Evolutionary conservation across 2,113 vertebrate genomes (phyloP), one percentile per base, ranked within the genome.

Genomic region (Prionailurus bengalensis): DNA sequence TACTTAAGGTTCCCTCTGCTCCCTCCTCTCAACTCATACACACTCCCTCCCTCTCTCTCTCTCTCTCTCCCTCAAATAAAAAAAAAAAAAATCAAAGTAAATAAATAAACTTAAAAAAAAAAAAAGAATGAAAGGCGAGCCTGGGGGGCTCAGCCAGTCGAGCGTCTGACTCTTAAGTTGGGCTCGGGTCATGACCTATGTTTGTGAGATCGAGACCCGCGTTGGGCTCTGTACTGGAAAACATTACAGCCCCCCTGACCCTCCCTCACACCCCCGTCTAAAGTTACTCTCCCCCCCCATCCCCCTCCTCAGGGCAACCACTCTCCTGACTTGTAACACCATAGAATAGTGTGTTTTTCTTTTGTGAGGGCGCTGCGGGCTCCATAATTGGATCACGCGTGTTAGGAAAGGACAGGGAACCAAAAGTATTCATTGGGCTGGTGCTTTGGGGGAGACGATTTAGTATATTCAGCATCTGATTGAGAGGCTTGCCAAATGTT

Each of bases 311-410:
- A 82, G 48, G 19, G 9, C 19, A 65, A 2, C 17, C 13, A 2
- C 61, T 13, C 11, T 11, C 42, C 48, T 6, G 13, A 81, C 25
- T 55, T 39, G 71, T 33, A 16, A 65, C 9, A 42, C 39, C 42
- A 12, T 1, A 39, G 63, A 45, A 16, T 0, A 66, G 42, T 0
- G 0, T 39, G 58, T 55, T 48, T 66, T 51, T 55, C n/a, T 48
- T 31, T 48, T 31, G 4, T 5, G 48, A 65, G 12, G 73, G 23
- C 13, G 31, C 0, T 1, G 7, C 4, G 13, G 17, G 17, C 7
- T 15, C 11, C 58, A 5, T 29, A 1, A 16, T 9, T 16, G 21
- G 39, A 16, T 45, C 4, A 5, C 3, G 25, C 25, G 70, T 27
- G 82, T 51, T 9, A 82, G 65, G 51, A 55, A 45, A 86, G n/a